Evolutionary conservation across 2,113 vertebrate genomes (phyloP).

Genomic region (Chitala chitala): DNA sequence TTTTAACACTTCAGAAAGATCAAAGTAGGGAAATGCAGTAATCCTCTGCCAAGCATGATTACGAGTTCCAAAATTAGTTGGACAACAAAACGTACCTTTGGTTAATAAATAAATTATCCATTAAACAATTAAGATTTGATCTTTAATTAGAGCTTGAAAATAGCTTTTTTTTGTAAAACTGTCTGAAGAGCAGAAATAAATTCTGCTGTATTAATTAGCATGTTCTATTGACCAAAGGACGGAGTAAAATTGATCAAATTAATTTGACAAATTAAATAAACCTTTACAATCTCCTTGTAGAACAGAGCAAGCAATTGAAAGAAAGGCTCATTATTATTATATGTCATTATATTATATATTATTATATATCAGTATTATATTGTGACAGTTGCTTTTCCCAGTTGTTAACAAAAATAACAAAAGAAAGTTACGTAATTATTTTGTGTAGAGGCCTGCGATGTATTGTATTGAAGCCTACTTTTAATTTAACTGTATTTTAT

Average conservation of each 20-base stretch:
- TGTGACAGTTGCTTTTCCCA: too few species aligned
- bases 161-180: slow-evolving; percentile 19
- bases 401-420: too few species aligned
- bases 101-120: slow-evolving; percentile 50
- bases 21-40: slow-evolving; percentile 47
- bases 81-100: slow-evolving; percentile 51
- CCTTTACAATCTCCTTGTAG: not conserved
- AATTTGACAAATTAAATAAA: not conserved
- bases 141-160: slow-evolving; percentile 34
- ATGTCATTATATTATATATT: not conserved
- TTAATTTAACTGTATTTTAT: not conserved
- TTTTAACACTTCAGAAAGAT: slow-evolving; percentile 43
- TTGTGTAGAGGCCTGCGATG: too few species aligned
- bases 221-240: not conserved
- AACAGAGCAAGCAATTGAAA: too few species aligned
- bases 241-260: not conserved
- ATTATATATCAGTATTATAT: too few species aligned
- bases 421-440: too few species aligned
- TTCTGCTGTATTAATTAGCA: not conserved
- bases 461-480: too few species aligned
- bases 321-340: not conserved
- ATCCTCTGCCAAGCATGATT: slow-evolving; percentile 53
- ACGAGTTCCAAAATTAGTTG: slow-evolving; percentile 52
- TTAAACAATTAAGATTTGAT: slow-evolving; percentile 45
- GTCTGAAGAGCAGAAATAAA: slow-evolving; percentile 36